phyloP scores from a whole-genome alignment of 2,113 vertebrate genomes.

The Rhinopomastus cyanomelas region DNA sequence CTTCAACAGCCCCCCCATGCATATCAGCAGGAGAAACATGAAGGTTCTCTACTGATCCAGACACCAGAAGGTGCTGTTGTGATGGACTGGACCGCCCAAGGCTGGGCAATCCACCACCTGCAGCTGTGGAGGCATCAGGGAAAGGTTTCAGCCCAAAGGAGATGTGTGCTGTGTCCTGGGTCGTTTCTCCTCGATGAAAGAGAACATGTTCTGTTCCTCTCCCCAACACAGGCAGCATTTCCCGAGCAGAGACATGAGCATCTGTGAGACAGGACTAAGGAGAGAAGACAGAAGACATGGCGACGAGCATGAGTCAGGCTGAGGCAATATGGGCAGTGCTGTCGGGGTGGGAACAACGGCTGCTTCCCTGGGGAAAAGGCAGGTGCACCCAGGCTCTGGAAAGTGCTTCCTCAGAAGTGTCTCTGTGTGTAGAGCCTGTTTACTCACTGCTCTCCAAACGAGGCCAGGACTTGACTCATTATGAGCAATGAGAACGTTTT shows the following conservation, averaged over 20 bases:
- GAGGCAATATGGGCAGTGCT: accelerated
- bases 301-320: accelerated
- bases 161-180: neutral
- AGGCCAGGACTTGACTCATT: constrained; percentile 37
- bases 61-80: accelerated
- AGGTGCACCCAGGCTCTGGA: neutral
- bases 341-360: accelerated
- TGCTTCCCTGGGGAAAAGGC: neutral
- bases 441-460: neutral
- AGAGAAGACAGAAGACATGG: accelerated
- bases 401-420: neutral
- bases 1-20: neutral
- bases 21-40: accelerated
- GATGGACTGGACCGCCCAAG: accelerated
- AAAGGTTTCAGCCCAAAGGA: neutral
- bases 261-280: neutral
- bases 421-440: neutral
- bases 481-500: constrained; percentile 35
- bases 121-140: neutral
- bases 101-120: accelerated
- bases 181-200: neutral
- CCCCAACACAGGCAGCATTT: accelerated
- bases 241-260: neutral
- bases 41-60: neutral
- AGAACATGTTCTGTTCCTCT: neutral